Base-by-base conservation (phyloP, 2,113 vertebrate genomes). In the Ptilorrhoa leucosticta region DNA sequence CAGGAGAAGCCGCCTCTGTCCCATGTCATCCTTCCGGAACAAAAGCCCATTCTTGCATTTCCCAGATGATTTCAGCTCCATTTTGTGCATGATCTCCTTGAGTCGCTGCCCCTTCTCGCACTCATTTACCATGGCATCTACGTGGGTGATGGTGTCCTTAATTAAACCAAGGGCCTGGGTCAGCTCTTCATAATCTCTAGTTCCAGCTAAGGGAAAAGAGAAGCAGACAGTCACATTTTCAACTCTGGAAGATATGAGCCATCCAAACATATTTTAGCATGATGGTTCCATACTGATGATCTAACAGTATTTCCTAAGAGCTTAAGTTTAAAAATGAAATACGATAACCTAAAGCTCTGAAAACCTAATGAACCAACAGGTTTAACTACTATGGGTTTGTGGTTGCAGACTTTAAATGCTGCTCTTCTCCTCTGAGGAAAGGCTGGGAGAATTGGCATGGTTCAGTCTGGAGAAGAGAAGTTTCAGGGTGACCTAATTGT, bases 11-110 rank as follows among this genome's bases (percentile, higher is more conserved):
- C 90, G 83, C 64, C 98, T 97, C 63, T 84, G 98, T 6, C 96
- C 96, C 90, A 99, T 97, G 93, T 99, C 98, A 88, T 99, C 99
- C 60, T 98, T 98, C 54, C 99, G 97, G 97, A 99, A 99, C 40
- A 98, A 94, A 8, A 98, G 97, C 1, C 99, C 98, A 6, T 99
- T 99, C 96, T 99, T 99, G 96, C 98, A 98, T 76, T 99, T 99
- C 56, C 98, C 98, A 15, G 97, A 98, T 0, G 99, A 98, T 95
- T 99, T 99, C 8, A 97, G 96, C 95, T 99, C 99, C 98, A 99
- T 98, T 97, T 97, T 99, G 86, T 96, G 97, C 28, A 98, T 96
- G 12, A 99, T 98, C 84, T 99, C 99, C 69, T 96, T 95, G 31
- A 99, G 98, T 22, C 99, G 98, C 39, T 98, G 98, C 30, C 94